Base-by-base conservation (phyloP, 2,888 invertebrate species). In the Aspidiotus destructor region DNA sequence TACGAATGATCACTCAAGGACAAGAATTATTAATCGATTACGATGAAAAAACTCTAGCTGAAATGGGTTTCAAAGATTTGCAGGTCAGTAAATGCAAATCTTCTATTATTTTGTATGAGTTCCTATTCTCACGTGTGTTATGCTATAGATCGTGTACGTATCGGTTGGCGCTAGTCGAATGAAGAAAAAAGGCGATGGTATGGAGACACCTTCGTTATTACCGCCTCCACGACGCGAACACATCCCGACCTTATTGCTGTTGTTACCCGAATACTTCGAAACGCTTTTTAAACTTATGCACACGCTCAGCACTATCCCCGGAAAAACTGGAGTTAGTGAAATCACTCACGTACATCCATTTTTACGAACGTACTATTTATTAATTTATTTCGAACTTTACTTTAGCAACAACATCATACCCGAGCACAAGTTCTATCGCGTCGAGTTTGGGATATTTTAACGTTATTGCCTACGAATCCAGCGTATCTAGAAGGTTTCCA, bases 61-160 rank as follows among this genome's bases (percentile, higher is more conserved):
- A 95, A 77, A 88, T 93, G 82, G 92, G 93, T 28, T 92, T 95
- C 76, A 96, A 95, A 77, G 95, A 96, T 77, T 87, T 89, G 76
- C 95, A 93, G 83, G 87, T 87, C 74, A 69, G 69, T 57, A 42
- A 5, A 5, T 28, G 28, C 40, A 11, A 42, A 16, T 6, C 57
- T 17, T 2, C 6, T 28, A 7, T 61, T 62, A n/a, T 64, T 8
- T 16, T 13, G 17, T 42, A 65, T 57, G n/a, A 54, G 2, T 41
- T 9, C 8, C 2, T 41, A 15, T 2, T 68, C 11, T 65, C n/a
- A 41, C 15, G 15, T 0, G 40, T 69, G 48, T 71, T 48, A 62
- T 70, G 41, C 1, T 63, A 8, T 77, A 89, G 86, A 80, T 93
- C 78, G 89, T 95, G 60, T 94, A 92, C 78, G 92, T 94, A 68